Conservation (phyloP, 2,888 invertebrate genomes). For the Rhodophaea formosa region DNA sequence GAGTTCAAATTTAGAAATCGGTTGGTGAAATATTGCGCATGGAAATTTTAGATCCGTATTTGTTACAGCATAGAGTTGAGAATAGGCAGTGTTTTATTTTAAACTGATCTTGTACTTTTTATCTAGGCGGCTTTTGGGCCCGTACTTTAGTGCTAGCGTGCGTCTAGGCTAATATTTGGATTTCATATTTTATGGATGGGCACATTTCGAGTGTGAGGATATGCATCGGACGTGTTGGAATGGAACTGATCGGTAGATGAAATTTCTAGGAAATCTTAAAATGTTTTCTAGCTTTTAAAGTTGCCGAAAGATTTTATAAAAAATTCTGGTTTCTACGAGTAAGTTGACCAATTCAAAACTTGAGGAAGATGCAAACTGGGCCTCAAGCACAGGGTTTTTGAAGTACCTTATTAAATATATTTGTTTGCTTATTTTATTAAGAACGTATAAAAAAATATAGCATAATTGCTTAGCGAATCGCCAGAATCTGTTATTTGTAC, state of each 20-base stretch:
- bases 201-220: slow-evolving; percentile 21
- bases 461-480: too few species aligned
- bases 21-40: slow-evolving; percentile 47
- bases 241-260: neutral
- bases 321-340: neutral
- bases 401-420: too few species aligned
- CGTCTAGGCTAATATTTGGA: slow-evolving; percentile 45
- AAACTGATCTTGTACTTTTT: slow-evolving; percentile 35
- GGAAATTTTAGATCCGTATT: slow-evolving; percentile 25
- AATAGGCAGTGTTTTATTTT: slow-evolving; percentile 29
- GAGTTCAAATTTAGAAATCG: slow-evolving; percentile 61
- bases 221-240: neutral
- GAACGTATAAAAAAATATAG: too few species aligned
- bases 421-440: too few species aligned
- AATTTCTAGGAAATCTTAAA: neutral
- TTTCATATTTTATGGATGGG: slow-evolving; percentile 34
- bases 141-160: slow-evolving; percentile 39
- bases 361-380: too few species aligned
- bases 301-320: neutral
- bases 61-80: slow-evolving; percentile 31
- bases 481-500: too few species aligned
- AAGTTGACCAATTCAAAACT: too few species aligned
- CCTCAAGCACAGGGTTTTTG: too few species aligned
- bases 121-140: slow-evolving; percentile 35
- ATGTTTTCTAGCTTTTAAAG: neutral